Percentiles rank a stretch among this genome's conserved stretches.
phyloP scores from a whole-genome alignment of 2,113 vertebrate genomes.

The Arothron firmamentum region DNA sequence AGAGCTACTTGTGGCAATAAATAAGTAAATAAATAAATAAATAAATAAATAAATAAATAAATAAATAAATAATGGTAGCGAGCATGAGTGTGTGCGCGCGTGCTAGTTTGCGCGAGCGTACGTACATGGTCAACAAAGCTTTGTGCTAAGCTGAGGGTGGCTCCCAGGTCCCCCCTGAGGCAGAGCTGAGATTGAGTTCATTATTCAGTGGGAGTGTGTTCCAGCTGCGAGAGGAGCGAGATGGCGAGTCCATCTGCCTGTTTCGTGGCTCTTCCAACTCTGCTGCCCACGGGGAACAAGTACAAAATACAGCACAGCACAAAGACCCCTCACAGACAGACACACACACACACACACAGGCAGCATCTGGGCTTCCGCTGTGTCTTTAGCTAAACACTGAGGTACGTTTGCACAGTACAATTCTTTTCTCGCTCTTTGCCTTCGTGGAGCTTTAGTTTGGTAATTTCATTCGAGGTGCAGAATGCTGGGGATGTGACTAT shows the following conservation, averaged over 20 bases:
- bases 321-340: conserved; percentile 8
- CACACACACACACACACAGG: conserved; percentile 2
- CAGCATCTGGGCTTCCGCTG: not conserved
- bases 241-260: conserved; percentile 44
- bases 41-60: not conserved
- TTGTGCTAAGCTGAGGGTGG: conserved; percentile 43
- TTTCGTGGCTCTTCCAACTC: conserved; percentile 47
- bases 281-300: conserved; percentile 32
- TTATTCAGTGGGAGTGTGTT: conserved; percentile 57
- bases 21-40: not conserved
- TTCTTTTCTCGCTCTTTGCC: no score
- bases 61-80: conserved; percentile 17
- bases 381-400: no score
- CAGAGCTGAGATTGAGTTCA: conserved; percentile 58
- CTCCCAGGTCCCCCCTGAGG: conserved; percentile 37
- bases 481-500: not conserved
- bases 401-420: no score
- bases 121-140: conserved; percentile 45
- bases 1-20: conserved; percentile 37
- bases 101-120: not conserved
- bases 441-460: no score
- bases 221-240: conserved; percentile 52
- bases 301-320: conserved; percentile 35
- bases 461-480: not conserved
- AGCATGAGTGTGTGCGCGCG: conserved; percentile 8